Base-by-base conservation (phyloP, 2,113 vertebrate species). In the Manacus vitellinus region DNA sequence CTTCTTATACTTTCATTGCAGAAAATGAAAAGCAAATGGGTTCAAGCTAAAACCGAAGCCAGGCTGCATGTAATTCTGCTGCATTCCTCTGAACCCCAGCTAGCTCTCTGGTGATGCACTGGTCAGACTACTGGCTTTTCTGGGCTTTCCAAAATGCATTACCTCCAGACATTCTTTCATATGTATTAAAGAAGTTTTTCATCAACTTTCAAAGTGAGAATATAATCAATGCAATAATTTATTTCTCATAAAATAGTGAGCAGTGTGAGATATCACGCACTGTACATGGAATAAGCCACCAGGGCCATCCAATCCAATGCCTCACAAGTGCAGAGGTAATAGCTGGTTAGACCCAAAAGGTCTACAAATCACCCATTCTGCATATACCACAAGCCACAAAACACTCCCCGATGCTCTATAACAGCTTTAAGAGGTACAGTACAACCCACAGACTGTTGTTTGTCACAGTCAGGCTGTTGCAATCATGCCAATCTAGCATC, bases 371-470 rank as follows among this genome's bases (percentile, higher is more conserved):
- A 46, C 25, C n/a, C 51, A 49, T 86, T 83, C n/a, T 77, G 79
- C 51, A 17, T 43, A 18, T 51, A 59, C 88, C 88, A 80, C 94
- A 94, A 67, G 63, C 95, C 88, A 94, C 88, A 93, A 90, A 96
- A 92, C 25, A 65, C 79, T 93, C 72, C 85, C 82, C 51, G 33
- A 1, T 74, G 83, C 72, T 90, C 68, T 77, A 4, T 35, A 84
- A 47, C 43, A 70, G 31, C 65, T 46, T 78, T 43, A 59, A 77
- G 47, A 62, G 51, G 39, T 30, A 49, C 14, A 80, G 43, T 56
- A 81, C 33, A 85, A 71, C 24, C 79, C 39, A 88, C 58, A 90
- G 72, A 12, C 35, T 43, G 30, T 8, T 61, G 62, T 58, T 89
- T 73, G 59, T 58, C 78, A n/a, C 78, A 51, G 54, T 21, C 0